Evolutionary conservation across 2,888 invertebrate species (phyloP), one percentile per base, ranked within the genome.

Genomic region (Meteorus colon): DNA sequence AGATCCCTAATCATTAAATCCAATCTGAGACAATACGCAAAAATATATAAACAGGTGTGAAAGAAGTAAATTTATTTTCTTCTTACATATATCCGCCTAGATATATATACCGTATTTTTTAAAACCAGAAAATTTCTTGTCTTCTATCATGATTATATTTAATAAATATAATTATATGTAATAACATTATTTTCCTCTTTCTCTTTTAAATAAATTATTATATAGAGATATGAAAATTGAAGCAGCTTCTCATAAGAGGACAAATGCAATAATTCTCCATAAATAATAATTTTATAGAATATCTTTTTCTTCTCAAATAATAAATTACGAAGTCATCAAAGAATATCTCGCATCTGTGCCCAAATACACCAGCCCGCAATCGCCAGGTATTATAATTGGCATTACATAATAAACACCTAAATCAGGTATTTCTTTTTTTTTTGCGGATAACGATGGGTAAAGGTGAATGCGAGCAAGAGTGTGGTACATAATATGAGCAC

Each of bases 31-130:
- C 55, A 55, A 19, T 19, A 55, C 19, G 55, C 19, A 55, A 19
- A 55, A 55, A 19, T 19, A 19, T 55, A 55, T 55, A 55, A 55
- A 55, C 55, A 55, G 55, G 55, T 55, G 55, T 55, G 19, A 55
- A 55, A 55, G 63, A 63, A 63, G 63, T 63, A 34, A 63, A 63
- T 63, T 63, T n/a, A 63, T 63, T 19, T n/a, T 63, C 34, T 31
- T 63, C 34, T 34, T 34, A 63, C 29, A 66, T 66, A 24, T 12
- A 45, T 66, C 37, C 24, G 41, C 19, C 19, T 66, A 65, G 31
- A 34, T 65, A 24, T 63, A 31, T 31, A 27, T 34, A 63, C 34
- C 16, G 31, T 63, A 31, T n/a, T 63, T 41, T 8, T 41, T 41
- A 8, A 12, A 41, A 41, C 2, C 12, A n/a, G n/a, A 48, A 48